Evolutionary conservation across 2,797 vertebrate genomes (phyloP).

Genomic region (Dendrocincla tyrannina): DNA sequence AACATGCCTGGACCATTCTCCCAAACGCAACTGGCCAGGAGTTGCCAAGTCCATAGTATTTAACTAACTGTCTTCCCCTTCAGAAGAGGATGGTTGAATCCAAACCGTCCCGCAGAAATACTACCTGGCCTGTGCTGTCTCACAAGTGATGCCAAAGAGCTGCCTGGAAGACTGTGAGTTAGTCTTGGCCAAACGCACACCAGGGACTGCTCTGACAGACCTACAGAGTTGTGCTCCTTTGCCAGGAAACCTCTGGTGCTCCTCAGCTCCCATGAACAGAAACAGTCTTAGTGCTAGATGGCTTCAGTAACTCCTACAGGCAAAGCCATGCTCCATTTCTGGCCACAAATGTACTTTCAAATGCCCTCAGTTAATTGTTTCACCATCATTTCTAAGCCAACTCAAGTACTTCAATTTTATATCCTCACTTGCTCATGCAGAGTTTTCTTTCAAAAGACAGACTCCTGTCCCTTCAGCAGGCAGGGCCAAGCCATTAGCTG

Average conservation of each 20-base stretch:
- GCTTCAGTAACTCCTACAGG: background rate
- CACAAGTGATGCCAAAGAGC: background rate
- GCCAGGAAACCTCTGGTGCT: background rate
- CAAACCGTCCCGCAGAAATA: background rate
- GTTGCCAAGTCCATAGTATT: background rate
- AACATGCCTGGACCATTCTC: background rate
- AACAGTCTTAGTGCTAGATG: background rate
- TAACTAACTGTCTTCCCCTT: background rate
- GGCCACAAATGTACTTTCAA: background rate
- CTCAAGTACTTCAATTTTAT: background rate
- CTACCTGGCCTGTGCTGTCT: background rate
- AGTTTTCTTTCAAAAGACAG: background rate
- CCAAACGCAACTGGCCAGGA: background rate
- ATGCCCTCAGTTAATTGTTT: background rate
- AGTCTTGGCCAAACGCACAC: background rate
- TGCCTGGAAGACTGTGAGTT: background rate
- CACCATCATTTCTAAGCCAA: background rate
- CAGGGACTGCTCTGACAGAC: background rate
- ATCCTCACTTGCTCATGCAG: background rate
- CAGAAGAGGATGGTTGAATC: background rate
- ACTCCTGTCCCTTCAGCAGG: accelerated
- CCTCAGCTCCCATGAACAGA: accelerated
- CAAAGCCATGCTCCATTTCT: background rate
- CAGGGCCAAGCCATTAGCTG: background rate
- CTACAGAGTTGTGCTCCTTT: background rate